A percentile compares a stretch with the other conserved stretches of the same genome.
phyloP scores from a whole-genome alignment of 2,113 vertebrate genomes.

The Prietella phreatophila region DNA sequence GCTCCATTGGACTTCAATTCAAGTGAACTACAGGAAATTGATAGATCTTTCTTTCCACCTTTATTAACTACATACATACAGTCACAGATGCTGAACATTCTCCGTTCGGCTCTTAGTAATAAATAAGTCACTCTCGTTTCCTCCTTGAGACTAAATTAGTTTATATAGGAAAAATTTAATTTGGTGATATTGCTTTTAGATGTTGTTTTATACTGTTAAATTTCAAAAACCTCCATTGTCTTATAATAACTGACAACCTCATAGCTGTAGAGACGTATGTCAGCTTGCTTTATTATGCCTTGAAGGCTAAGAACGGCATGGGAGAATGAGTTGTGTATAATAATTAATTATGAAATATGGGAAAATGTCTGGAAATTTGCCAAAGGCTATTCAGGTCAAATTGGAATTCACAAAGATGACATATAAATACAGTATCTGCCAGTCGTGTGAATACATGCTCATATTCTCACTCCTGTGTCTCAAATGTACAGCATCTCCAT shows the following conservation, averaged over 20 bases:
- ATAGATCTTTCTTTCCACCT: conserved; percentile 52
- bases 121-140: conserved; percentile 53
- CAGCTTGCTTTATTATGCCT: conserved; percentile 10
- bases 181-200: neutral
- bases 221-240: neutral
- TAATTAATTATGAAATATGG: conserved; percentile 5
- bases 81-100: conserved; percentile 50
- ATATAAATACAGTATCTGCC: neutral
- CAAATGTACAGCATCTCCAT: neutral
- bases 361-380: neutral
- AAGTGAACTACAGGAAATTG: conserved; percentile 54
- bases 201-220: neutral
- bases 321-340: neutral
- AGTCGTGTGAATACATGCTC: neutral
- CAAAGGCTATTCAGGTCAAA: neutral
- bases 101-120: conserved; percentile 59
- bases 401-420: neutral
- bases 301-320: neutral
- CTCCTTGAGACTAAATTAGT: neutral
- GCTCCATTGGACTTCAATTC: conserved; percentile 54
- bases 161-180: neutral
- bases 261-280: neutral
- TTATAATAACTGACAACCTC: neutral
- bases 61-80: conserved; percentile 25
- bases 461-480: neutral